Evolutionary conservation across 2,888 invertebrate genomes (phyloP).

Genomic region (Philereme vetulata): DNA sequence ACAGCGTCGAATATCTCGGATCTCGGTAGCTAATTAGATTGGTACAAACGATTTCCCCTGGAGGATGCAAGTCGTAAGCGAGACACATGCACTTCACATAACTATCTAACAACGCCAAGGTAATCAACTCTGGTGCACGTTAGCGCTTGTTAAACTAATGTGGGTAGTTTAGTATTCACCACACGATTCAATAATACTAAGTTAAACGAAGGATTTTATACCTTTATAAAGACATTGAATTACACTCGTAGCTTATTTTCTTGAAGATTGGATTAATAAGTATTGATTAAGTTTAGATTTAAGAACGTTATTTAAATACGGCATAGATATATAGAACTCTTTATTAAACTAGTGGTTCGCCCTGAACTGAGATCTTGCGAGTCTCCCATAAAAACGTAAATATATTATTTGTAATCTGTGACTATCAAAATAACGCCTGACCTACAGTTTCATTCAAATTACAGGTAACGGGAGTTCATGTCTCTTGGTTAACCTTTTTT

Average conservation of each 20-base stretch:
- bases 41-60: slow-evolving; percentile 51
- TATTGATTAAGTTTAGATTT: slow-evolving; percentile 6
- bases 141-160: slow-evolving; percentile 24
- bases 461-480: no score
- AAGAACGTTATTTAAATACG: not conserved
- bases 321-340: no score
- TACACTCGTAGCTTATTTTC: slow-evolving; percentile 1
- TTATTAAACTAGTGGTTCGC: no score
- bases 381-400: no score
- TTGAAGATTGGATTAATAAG: slow-evolving; percentile 3
- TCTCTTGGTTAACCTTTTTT: no score
- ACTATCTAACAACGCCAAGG: slow-evolving; percentile 41
- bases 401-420: no score
- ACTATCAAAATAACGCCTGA: no score
- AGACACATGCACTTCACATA: slow-evolving; percentile 43
- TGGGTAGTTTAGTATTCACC: slow-evolving; percentile 24
- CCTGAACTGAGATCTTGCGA: no score
- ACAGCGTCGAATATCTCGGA: slow-evolving; percentile 53
- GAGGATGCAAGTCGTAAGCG: slow-evolving; percentile 39
- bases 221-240: not conserved
- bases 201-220: not conserved
- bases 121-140: slow-evolving; percentile 40
- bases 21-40: slow-evolving; percentile 70
- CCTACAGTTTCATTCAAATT: no score
- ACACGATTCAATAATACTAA: slow-evolving; percentile 18